These are phyloP conservation scores for Pao palembangensis DNA, from an alignment of 2,113 vertebrate species.

Conservation along the genomic window DNA sequence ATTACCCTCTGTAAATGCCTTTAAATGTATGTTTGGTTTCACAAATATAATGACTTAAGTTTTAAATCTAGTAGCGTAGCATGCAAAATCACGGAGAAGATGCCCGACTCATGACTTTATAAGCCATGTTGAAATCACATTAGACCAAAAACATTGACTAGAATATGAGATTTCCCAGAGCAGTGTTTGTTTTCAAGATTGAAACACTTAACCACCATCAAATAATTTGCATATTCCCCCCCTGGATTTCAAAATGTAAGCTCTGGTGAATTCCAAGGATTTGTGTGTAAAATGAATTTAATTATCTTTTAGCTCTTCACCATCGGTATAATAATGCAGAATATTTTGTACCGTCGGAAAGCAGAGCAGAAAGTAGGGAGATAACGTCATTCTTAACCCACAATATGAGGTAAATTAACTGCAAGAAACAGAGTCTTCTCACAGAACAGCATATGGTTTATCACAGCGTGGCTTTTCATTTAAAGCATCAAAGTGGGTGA, in stretches of 20 bases:
- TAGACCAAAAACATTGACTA: too few relatives aligned
- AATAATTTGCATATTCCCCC: constrained; percentile 21
- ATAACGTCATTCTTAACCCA: constrained; percentile 27
- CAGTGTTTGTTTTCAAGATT: neutral
- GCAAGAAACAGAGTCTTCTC: constrained; percentile 30
- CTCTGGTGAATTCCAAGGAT: neutral
- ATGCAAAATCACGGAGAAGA: too few relatives aligned
- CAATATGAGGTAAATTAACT: constrained; percentile 34
- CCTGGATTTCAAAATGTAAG: constrained; percentile 4
- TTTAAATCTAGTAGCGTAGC: too few relatives aligned
- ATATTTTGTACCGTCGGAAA: constrained; percentile 17
- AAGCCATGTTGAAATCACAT: too few relatives aligned
- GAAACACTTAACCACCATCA: constrained; percentile 7
- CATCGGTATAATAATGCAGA: neutral
- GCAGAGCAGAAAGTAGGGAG: constrained; percentile 10
- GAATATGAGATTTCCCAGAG: neutral
- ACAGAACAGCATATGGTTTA: constrained; percentile 23
- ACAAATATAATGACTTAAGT: neutral
- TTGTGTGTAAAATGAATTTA: neutral
- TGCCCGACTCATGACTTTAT: too few relatives aligned
- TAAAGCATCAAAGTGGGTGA: constrained; percentile 31
- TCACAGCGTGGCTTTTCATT: constrained; percentile 35
- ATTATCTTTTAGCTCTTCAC: neutral
- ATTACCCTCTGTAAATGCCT: neutral
- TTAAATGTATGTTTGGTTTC: neutral